Conservation (phyloP, 2,113 vertebrate species). For the Malurus elegans region DNA sequence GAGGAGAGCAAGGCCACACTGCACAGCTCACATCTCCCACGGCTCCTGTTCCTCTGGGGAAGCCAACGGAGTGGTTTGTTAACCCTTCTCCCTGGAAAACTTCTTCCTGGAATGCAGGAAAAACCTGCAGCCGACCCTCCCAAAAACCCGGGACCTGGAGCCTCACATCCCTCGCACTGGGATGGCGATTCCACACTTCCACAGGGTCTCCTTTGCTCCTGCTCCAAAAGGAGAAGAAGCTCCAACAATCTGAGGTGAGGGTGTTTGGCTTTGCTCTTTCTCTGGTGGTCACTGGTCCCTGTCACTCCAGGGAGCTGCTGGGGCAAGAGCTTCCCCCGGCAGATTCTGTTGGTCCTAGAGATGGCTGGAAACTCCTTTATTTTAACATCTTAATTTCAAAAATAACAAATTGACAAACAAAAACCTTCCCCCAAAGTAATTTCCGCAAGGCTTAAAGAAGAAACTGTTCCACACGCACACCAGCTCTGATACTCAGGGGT, state of each 20-base stretch:
- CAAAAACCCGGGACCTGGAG: background rate
- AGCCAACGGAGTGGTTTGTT: background rate
- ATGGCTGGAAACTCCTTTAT: background rate
- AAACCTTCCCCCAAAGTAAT: background rate
- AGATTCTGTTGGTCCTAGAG: background rate
- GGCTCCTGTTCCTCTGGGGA: background rate
- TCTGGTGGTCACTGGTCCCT: background rate
- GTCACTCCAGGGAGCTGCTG: fast-evolving
- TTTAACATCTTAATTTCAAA: background rate
- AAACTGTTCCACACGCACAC: background rate
- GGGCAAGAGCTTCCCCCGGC: background rate
- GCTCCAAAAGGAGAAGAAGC: background rate
- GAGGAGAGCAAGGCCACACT: background rate
- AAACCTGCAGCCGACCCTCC: background rate
- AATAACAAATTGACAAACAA: background rate
- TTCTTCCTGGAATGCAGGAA: background rate
- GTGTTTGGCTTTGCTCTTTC: fast-evolving
- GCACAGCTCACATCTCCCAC: fast-evolving
- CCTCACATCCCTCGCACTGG: fast-evolving
- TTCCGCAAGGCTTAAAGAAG: background rate
- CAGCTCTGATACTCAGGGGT: background rate
- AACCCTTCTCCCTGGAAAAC: background rate
- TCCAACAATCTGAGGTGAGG: background rate
- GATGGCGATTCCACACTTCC: fast-evolving
- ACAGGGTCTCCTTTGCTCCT: background rate